Base-by-base conservation (phyloP, 2,888 invertebrate genomes). In the Pammene fasciana region DNA sequence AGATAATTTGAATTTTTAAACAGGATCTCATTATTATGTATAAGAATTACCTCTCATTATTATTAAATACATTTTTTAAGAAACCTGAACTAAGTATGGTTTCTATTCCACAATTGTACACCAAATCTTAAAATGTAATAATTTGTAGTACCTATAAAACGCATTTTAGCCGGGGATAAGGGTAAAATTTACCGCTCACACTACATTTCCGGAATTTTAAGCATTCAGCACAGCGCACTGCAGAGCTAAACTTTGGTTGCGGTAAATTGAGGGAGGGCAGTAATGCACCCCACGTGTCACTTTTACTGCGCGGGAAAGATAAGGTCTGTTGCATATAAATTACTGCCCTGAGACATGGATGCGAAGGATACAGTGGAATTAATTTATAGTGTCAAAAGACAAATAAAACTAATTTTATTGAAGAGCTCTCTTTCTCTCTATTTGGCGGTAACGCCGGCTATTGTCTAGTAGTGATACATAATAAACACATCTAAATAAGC, bases 171-270 rank as follows among this genome's bases (percentile, higher is more conserved):
- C 76, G 68, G 79, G 76, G 84, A 84, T 80, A 79, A 73, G 79
- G 85, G 83, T 82, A 81, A 78, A 88, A 89, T 90, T 89, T 89
- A 89, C 88, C 85, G 89, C 84, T 84, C 85, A 85, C 79, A 85
- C 86, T 78, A 80, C 87, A 82, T 85, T 86, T 82, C 82, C 80
- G 82, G 90, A 89, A 89, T 90, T 87, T 88, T 83, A 89, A 89
- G 76, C 82, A 88, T 87, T 72, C 70, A 76, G 84, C 82, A 85
- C 86, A 86, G 84, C 82, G 85, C 86, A 86, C 72, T 86, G 86
- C 84, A 84, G 84, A 76, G 77, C 71, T 71, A 70, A 67, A 68
- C 48, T 76, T 75, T 43, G 60, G 56, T 68, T 57, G 62, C 41
- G 50, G 36, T 57, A 68, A 62, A 67, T 61, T 61, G 41, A 34